Evolutionary conservation across 2,888 invertebrate species (phyloP).

Genomic region (Synergus itoensis): DNA sequence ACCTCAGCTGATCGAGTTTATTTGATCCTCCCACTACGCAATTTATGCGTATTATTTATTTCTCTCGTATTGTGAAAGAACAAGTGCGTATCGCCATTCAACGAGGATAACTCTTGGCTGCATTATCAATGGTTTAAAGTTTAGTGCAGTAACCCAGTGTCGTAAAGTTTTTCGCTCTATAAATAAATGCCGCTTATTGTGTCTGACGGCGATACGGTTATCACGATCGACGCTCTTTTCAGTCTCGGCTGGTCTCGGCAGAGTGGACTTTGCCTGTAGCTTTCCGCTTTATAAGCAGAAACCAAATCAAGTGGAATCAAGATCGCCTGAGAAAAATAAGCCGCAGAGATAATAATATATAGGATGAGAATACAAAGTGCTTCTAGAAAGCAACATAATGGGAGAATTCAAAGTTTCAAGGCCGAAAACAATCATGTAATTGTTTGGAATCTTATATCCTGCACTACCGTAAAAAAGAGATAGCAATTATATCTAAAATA

Average conservation of each 20-base stretch:
- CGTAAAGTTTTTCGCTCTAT: constrained; percentile 58
- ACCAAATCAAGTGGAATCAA: not conserved
- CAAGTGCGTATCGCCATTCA: constrained; percentile 15
- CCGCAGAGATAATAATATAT: not conserved
- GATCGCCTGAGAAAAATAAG: not conserved
- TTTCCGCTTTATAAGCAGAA: constrained; percentile 36
- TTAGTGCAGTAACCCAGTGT: constrained; percentile 59
- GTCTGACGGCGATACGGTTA: constrained; percentile 65
- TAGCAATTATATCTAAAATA: too few species aligned
- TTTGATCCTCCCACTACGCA: not conserved
- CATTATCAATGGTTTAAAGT: constrained; percentile 57
- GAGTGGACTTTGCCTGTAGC: constrained; percentile 55
- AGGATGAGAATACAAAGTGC: not conserved
- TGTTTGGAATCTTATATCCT: too few species aligned
- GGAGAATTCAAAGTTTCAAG: not conserved
- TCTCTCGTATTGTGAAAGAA: not conserved
- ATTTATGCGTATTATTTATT: not conserved
- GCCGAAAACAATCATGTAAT: not conserved
- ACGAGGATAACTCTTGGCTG: not conserved
- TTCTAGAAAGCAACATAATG: not conserved
- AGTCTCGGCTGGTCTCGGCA: constrained; percentile 48
- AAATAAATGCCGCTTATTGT: constrained; percentile 66
- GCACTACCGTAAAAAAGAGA: too few species aligned
- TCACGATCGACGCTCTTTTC: constrained; percentile 53
- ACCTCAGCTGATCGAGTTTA: constrained; percentile 8